These are phyloP conservation scores for Cyrtodaria siliqua DNA, from an alignment of 2,888 invertebrate species.

Conservation along the genomic window DNA sequence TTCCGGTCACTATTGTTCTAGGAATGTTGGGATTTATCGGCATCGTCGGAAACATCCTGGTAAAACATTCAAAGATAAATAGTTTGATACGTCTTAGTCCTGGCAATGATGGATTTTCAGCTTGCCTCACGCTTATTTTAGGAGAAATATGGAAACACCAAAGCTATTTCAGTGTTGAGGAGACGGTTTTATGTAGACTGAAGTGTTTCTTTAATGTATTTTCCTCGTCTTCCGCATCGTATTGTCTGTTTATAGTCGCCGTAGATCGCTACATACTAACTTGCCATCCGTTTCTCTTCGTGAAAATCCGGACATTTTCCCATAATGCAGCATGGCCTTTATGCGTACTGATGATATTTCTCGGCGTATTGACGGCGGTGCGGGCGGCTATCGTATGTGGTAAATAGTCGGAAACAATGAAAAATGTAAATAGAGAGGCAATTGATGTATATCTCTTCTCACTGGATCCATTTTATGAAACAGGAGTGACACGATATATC, in stretches of 20 bases:
- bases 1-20: no score
- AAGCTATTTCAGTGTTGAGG: slow-evolving; percentile 53
- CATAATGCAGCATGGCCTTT: slow-evolving; percentile 36
- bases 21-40: no score
- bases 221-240: slow-evolving; percentile 51
- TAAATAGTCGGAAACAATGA: slow-evolving; percentile 26
- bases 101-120: slow-evolving; percentile 53
- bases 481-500: slow-evolving; percentile 15
- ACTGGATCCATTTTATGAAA: slow-evolving; percentile 40
- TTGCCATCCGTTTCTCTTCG: slow-evolving; percentile 45
- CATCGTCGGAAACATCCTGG: no score
- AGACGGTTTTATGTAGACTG: slow-evolving; percentile 45
- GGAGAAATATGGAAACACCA: slow-evolving; percentile 58
- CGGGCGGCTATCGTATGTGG: slow-evolving; percentile 58
- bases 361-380: slow-evolving; percentile 47
- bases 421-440: slow-evolving; percentile 6
- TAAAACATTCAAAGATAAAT: no score
- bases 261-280: slow-evolving; percentile 55
- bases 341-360: slow-evolving; percentile 36
- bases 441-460: slow-evolving; percentile 43
- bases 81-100: slow-evolving; percentile 45
- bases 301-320: slow-evolving; percentile 41
- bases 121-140: slow-evolving; percentile 55
- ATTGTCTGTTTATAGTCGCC: slow-evolving; percentile 51
- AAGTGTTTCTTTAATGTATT: slow-evolving; percentile 62